phyloP scores from a whole-genome alignment of 2,888 invertebrate genomes.

The Rhagonycha lutea region DNA sequence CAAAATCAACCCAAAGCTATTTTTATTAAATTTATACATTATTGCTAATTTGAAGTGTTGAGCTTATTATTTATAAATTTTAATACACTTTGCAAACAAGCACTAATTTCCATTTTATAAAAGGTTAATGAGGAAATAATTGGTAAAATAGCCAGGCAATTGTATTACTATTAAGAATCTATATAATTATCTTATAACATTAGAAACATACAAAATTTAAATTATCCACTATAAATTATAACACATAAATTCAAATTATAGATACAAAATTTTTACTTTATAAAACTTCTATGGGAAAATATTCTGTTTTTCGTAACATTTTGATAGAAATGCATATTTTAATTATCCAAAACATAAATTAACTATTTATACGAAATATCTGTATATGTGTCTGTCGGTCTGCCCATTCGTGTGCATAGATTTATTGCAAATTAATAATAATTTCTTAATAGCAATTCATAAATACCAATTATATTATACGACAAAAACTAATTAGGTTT shows the following conservation, averaged over 20 bases:
- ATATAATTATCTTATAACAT: background rate
- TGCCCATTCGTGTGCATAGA: no score
- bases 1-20: background rate
- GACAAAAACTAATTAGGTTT: background rate
- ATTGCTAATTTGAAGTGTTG: background rate
- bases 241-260: background rate
- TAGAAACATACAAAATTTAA: background rate
- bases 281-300: background rate
- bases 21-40: background rate
- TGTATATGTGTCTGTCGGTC: no score
- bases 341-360: no score
- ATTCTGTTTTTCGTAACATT: background rate
- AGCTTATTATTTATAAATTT: background rate
- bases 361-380: no score
- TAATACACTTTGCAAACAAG: background rate
- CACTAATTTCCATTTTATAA: background rate
- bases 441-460: no score
- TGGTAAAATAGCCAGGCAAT: background rate
- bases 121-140: conserved; percentile 1
- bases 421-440: no score
- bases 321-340: no score
- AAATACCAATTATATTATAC: no score
- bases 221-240: background rate
- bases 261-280: background rate
- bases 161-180: background rate